Percentiles rank a stretch among this genome's conserved stretches.
phyloP scores from a whole-genome alignment of 1,140 invertebrate genomes.

The Pseudomyrmex dendroicus region DNA sequence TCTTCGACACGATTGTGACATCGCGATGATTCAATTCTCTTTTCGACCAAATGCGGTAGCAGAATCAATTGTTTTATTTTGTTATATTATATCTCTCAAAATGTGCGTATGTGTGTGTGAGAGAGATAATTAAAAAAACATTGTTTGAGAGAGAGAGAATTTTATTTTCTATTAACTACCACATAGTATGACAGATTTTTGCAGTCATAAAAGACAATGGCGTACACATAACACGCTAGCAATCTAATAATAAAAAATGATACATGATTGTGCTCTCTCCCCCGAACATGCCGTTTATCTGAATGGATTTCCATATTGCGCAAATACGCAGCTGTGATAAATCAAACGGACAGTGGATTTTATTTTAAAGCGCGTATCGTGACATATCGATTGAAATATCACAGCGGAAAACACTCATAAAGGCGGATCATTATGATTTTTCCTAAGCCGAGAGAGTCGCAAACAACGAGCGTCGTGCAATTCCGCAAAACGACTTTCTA shows the following conservation, averaged over 20 bases:
- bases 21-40: slow-evolving; percentile 60
- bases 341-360: slow-evolving; percentile 22
- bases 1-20: slow-evolving; percentile 51
- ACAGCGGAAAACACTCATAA: slow-evolving; percentile 44
- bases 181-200: neutral
- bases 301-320: slow-evolving; percentile 38
- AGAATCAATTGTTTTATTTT: neutral
- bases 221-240: neutral
- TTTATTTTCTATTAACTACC: neutral
- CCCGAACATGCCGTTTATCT: neutral
- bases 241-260: slow-evolving; percentile 14
- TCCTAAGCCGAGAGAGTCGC: neutral
- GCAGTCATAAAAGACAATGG: neutral
- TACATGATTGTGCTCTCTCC: slow-evolving; percentile 7
- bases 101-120: neutral
- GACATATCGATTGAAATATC: slow-evolving; percentile 46
- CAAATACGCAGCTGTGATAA: slow-evolving; percentile 29
- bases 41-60: neutral
- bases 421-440: slow-evolving; percentile 52
- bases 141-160: too few species aligned
- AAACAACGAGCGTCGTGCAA: slow-evolving; percentile 54
- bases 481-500: slow-evolving; percentile 64
- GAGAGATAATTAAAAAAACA: neutral
- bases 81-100: neutral
- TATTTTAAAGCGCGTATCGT: slow-evolving; percentile 35